These are phyloP conservation scores for Daubentonia madagascariensis DNA, from an alignment of 2,113 vertebrate species.

Conservation along the genomic window DNA sequence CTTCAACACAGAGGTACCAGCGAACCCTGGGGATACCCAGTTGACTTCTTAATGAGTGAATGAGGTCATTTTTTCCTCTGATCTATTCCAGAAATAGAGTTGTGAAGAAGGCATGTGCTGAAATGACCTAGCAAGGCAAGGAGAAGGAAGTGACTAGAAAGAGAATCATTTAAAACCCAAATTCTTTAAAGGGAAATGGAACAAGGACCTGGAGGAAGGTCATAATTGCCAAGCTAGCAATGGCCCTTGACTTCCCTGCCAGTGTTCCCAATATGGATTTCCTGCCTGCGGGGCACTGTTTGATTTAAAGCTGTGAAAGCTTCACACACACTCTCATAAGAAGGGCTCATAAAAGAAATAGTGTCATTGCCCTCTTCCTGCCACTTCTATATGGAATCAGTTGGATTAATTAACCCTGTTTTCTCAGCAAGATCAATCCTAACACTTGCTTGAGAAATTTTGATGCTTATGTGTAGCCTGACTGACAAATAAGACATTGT, in stretches of 20 bases:
- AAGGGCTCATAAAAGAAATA: slow-evolving; percentile 19
- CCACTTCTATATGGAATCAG: neutral
- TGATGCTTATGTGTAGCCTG: slow-evolving; percentile 12
- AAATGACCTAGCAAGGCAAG: slow-evolving; percentile 38
- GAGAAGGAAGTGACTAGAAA: slow-evolving; percentile 62
- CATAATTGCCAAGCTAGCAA: neutral
- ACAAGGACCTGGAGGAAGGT: slow-evolving; percentile 18
- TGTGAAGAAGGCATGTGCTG: neutral
- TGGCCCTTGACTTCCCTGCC: neutral
- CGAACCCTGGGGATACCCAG: neutral
- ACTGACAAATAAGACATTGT: slow-evolving; percentile 25
- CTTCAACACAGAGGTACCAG: neutral
- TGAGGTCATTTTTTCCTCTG: slow-evolving; percentile 56
- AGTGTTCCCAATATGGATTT: slow-evolving; percentile 8
- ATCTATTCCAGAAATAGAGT: slow-evolving; percentile 61
- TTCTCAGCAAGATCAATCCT: neutral
- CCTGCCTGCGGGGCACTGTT: slow-evolving; percentile 22
- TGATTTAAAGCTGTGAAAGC: slow-evolving; percentile 44
- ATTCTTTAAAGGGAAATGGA: slow-evolving; percentile 51
- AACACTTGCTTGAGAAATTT: neutral
- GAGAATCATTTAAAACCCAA: slow-evolving; percentile 43
- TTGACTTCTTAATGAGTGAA: slow-evolving; percentile 46
- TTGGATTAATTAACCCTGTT: slow-evolving; percentile 37
- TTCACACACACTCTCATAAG: neutral
- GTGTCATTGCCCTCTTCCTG: neutral